Evolutionary conservation across 2,888 invertebrate species (phyloP).

Genomic region (Aquatica leii): DNA sequence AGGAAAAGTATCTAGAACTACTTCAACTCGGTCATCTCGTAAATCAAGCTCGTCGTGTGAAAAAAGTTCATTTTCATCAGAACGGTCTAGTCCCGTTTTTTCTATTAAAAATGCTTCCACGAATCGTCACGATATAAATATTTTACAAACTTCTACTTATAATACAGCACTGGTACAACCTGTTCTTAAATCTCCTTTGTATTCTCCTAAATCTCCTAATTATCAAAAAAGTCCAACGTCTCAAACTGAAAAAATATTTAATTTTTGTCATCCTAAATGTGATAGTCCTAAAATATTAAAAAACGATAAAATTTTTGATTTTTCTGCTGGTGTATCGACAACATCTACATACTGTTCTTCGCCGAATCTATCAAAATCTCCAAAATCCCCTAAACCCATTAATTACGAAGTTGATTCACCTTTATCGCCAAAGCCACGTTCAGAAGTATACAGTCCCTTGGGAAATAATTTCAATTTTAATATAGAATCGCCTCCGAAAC

Average conservation of each 20-base stretch:
- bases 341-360: conserved; percentile 35
- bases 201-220: conserved; percentile 46
- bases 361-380: conserved; percentile 49
- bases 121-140: conserved; percentile 46
- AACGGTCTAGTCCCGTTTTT: conserved; percentile 46
- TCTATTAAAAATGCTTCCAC: conserved; percentile 51
- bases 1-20: conserved; percentile 52
- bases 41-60: conserved; percentile 45
- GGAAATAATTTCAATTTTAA: conserved; percentile 54
- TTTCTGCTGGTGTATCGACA: conserved; percentile 28
- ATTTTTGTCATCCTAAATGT: conserved; percentile 39
- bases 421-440: conserved; percentile 32
- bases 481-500: conserved; percentile 54
- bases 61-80: conserved; percentile 55
- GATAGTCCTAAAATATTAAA: conserved; percentile 44
- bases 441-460: conserved; percentile 39
- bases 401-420: conserved; percentile 46
- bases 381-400: conserved; percentile 49
- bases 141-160: conserved; percentile 31
- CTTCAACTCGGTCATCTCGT: conserved; percentile 51
- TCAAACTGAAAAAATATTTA: conserved; percentile 44
- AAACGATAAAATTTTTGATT: conserved; percentile 41
- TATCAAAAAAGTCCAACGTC: conserved; percentile 52
- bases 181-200: conserved; percentile 23
- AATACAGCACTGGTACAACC: conserved; percentile 26